Percentiles rank a stretch among this genome's conserved stretches.
phyloP scores from a whole-genome alignment of 2,797 vertebrate species.

The Oreonectes daqikongensis region DNA sequence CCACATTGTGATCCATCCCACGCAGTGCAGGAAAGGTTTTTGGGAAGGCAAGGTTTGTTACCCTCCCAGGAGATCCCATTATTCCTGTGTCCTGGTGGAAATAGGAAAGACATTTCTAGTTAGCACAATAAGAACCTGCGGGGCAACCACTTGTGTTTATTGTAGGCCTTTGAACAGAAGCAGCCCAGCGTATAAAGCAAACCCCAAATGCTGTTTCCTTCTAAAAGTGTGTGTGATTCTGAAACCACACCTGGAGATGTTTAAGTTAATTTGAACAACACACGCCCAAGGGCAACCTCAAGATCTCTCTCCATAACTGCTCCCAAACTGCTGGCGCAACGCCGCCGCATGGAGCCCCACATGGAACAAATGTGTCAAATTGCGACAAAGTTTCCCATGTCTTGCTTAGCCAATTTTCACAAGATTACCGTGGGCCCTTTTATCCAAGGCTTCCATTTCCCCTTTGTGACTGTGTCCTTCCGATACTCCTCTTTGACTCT shows the following conservation, averaged over 20 bases:
- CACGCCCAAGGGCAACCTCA: conserved; percentile 51
- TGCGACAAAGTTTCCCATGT: conserved; percentile 60
- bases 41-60: conserved; percentile 62
- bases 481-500: conserved; percentile 62
- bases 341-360: conserved; percentile 62
- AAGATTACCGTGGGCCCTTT: conserved; percentile 65
- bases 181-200: conserved; percentile 35
- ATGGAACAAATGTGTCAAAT: conserved; percentile 70
- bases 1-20: conserved; percentile 61
- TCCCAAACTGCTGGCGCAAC: conserved; percentile 41
- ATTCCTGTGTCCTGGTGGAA: conserved; percentile 70
- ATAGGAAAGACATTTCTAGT: conserved; percentile 44
- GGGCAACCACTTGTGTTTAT: conserved; percentile 11
- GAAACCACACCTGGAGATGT: conserved; percentile 58
- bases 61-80: conserved; percentile 58
- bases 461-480: conserved; percentile 65
- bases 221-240: conserved; percentile 11
- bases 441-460: conserved; percentile 59
- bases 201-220: conserved; percentile 34
- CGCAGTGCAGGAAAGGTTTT: conserved; percentile 68
- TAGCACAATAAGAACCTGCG: conserved; percentile 8
- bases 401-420: conserved; percentile 61
- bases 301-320: conserved; percentile 45
- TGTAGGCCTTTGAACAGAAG: conserved; percentile 56
- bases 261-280: conserved; percentile 57